Evolutionary conservation across 2,888 invertebrate species (phyloP), one percentile per base, ranked within the genome.

Genomic region (Yponomeuta sedellus): DNA sequence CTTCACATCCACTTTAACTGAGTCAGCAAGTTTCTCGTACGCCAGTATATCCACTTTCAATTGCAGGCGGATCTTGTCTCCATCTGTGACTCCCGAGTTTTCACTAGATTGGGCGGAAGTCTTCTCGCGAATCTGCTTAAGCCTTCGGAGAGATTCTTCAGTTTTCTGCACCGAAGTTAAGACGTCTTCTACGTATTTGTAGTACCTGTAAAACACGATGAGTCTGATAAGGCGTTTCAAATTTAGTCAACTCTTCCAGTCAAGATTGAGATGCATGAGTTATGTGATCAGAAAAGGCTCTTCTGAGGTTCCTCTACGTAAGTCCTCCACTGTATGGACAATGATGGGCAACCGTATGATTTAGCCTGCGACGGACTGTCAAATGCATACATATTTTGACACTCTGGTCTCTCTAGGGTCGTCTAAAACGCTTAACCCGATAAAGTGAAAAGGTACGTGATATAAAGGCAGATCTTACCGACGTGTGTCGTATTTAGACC

Each of bases 161-260:
- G 98, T 99, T 88, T 96, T 97, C 81, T 97, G 96, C 11, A 99
- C 98, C 1, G 98, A 98, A 62, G 95, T 96, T 69, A 99, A 88
- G 1, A 99, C 97, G 84, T 98, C 97, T 75, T 94, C 93, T 19
- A 98, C 97, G 68, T 95, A 93, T 73, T 91, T 92, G 77, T 92
- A 93, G 84, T 96, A 96, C 74, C 93, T 93, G 78, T 58, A 81
- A 78, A 64, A 57, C 59, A 4, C 66, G 57, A 20, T 2, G 12
- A 34, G 16, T 62, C 4, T 39, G 12, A 10, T 22, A 59, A 22
- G 20, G 11, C 22, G 44, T 3, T 52, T 4, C 12, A 52, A 16
- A 16, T 16, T 12, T 16, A 44, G 1, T 20, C 16, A 22, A 19
- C 4, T 11, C 28, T 20, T n/a, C n/a, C 28, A 66, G 63, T n/a